These are phyloP conservation scores for Ceramica pisi DNA, from an alignment of 2,888 invertebrate genomes.

Conservation along the genomic window DNA sequence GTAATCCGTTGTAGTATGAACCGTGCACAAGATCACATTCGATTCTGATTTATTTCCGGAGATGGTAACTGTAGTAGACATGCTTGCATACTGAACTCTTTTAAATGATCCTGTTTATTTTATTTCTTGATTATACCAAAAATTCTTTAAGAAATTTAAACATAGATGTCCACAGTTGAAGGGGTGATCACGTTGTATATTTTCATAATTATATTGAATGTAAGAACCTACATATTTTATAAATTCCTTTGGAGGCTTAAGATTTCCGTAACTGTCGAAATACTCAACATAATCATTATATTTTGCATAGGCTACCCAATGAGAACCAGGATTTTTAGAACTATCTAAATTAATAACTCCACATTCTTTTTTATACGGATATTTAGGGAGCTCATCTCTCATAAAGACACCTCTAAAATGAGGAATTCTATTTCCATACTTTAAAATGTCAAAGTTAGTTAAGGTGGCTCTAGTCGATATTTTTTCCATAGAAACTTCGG, in stretches of 20 bases:
- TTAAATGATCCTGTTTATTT: background rate
- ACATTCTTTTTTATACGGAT: too few species aligned
- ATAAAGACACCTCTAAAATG: too few species aligned
- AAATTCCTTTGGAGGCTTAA: background rate
- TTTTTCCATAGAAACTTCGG: too few species aligned
- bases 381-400: too few species aligned
- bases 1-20: background rate
- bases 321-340: too few species aligned
- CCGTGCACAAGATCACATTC: background rate
- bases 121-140: background rate
- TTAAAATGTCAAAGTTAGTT: background rate
- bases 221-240: background rate
- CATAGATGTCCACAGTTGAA: conserved; percentile 1
- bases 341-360: too few species aligned
- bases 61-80: background rate
- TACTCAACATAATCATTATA: background rate
- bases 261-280: background rate
- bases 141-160: background rate
- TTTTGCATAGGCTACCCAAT: background rate
- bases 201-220: background rate
- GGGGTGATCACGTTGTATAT: background rate
- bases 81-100: background rate
- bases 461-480: too few species aligned
- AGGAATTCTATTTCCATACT: conserved; percentile 14
- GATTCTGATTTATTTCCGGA: background rate